These are phyloP conservation scores for Oncorhynchus tshawytscha DNA, from an alignment of 2,113 vertebrate species.

Conservation along the genomic window DNA sequence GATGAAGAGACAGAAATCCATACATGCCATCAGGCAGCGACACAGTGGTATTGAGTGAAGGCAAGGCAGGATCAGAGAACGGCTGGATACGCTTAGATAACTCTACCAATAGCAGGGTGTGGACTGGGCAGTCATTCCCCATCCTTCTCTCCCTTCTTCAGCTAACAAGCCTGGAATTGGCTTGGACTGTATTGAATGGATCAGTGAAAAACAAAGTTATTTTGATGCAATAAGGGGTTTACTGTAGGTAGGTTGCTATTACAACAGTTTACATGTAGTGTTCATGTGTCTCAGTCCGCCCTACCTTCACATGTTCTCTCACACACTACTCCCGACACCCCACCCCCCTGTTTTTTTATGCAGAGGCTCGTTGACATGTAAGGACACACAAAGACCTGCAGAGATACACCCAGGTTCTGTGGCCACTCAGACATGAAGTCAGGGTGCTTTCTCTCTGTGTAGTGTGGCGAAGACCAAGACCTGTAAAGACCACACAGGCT, in stretches of 20 bases:
- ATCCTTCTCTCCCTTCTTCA: not conserved
- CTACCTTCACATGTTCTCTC: too few relatives aligned
- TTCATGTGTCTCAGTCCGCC: too few relatives aligned
- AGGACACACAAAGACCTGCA: not conserved
- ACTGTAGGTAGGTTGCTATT: too few relatives aligned
- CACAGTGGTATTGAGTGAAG: not conserved
- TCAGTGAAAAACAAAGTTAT: too few relatives aligned
- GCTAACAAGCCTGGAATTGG: not conserved
- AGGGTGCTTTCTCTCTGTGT: not conserved
- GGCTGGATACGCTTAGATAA: not conserved
- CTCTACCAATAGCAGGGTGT: too few relatives aligned
- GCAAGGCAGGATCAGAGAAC: not conserved
- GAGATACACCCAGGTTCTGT: not conserved
- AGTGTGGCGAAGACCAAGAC: not conserved
- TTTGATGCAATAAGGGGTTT: too few relatives aligned
- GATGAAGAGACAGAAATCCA: conserved; percentile 25
- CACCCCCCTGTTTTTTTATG: not conserved
- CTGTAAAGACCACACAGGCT: too few relatives aligned
- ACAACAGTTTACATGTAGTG: too few relatives aligned
- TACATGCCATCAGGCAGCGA: conserved; percentile 14
- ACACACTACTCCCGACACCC: not conserved
- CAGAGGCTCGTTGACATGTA: conserved; percentile 22
- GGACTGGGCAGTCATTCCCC: not conserved
- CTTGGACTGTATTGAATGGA: too few relatives aligned
- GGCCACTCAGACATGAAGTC: not conserved